Conservation (phyloP, 2,888 invertebrate species). For the Diogma glabrata region DNA sequence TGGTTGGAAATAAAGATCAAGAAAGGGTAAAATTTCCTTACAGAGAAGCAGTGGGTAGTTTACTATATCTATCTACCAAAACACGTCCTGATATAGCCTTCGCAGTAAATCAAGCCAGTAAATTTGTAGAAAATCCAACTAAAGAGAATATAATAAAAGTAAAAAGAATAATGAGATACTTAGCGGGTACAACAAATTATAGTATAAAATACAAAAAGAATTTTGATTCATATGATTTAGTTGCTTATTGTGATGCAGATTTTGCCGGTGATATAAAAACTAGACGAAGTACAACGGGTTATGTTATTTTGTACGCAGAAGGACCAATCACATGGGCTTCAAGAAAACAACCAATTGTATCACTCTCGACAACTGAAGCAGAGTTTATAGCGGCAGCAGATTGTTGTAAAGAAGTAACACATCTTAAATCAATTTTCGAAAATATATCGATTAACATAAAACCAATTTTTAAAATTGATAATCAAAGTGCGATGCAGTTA, state of each 20-base stretch:
- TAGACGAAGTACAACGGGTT: no score
- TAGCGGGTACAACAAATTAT: no score
- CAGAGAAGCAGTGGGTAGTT: background rate
- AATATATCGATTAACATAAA: background rate
- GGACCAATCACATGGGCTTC: no score
- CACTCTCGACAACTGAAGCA: background rate
- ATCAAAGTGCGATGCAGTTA: background rate
- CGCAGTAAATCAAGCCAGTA: background rate
- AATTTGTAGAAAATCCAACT: background rate
- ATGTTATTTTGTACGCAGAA: no score
- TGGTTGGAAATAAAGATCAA: no score
- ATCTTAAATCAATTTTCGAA: background rate
- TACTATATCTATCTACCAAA: background rate
- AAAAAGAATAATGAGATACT: background rate
- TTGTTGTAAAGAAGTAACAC: background rate
- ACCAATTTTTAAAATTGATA: background rate
- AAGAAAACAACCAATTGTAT: background rate
- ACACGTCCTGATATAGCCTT: background rate
- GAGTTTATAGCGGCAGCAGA: background rate
- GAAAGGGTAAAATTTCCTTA: background rate
- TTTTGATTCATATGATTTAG: no score
- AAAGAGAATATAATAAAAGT: background rate
- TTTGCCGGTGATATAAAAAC: no score
- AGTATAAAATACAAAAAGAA: no score
- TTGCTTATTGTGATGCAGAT: no score